These are phyloP conservation scores for Caenorhabditis sp. DNA, from an alignment of 2,888 invertebrate species.

Conservation along the genomic window DNA sequence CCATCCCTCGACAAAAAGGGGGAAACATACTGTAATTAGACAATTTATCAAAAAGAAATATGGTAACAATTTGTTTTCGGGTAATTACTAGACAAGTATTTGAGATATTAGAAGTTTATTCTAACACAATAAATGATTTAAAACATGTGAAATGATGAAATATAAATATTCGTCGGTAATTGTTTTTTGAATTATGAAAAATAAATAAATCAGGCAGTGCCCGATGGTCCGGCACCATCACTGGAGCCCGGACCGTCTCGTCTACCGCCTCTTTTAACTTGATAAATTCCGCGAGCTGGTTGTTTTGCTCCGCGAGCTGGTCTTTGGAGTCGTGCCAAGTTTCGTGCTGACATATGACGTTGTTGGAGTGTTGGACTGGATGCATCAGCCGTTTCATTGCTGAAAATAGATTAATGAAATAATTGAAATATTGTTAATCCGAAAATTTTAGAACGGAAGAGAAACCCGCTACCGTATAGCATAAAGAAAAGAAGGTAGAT, in stretches of 20 bases:
- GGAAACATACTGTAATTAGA: neutral
- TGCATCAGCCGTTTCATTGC: conserved; percentile 10
- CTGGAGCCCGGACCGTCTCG: neutral
- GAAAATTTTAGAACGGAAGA: too few species aligned
- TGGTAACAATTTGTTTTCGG: too few species aligned
- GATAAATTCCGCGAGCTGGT: conserved; percentile 36
- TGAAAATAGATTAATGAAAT: neutral
- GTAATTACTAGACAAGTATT: too few species aligned
- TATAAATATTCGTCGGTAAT: too few species aligned
- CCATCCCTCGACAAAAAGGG: neutral
- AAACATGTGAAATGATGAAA: neutral
- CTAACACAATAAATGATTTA: neutral
- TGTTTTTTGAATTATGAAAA: neutral
- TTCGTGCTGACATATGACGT: conserved; percentile 2
- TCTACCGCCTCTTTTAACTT: conserved; percentile 11
- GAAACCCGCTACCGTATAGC: too few species aligned
- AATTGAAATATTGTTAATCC: neutral
- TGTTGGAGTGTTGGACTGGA: neutral
- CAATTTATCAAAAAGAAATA: neutral
- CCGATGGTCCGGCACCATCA: neutral
- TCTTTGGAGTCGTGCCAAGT: conserved; percentile 1
- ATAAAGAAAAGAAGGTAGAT: too few species aligned
- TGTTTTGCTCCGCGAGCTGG: conserved; percentile 15
- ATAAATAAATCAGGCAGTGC: neutral
- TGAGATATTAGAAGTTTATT: too few species aligned